phyloP scores from a whole-genome alignment of 2,113 vertebrate genomes.

The Ia io region DNA sequence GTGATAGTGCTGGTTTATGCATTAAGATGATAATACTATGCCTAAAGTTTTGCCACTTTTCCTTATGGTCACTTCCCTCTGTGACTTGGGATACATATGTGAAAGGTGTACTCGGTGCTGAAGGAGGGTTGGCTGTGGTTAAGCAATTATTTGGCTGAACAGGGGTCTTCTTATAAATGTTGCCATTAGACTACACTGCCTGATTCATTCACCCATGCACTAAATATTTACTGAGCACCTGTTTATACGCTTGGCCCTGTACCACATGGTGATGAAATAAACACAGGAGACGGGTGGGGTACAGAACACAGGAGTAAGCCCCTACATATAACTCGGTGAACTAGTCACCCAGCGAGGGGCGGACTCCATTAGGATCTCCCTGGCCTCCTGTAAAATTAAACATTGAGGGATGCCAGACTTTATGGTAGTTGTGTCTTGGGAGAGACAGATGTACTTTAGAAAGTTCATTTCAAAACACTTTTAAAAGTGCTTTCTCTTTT shows the following conservation, averaged over 20 bases:
- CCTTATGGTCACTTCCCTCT: neutral
- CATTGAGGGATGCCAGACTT: neutral
- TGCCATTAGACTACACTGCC: neutral
- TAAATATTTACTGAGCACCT: neutral
- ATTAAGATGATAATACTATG: neutral
- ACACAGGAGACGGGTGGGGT: neutral
- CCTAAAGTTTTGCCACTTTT: neutral
- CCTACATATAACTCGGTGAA: neutral
- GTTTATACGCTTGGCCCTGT: neutral
- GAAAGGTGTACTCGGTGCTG: neutral
- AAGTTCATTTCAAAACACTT: conserved; percentile 9
- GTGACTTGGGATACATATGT: neutral
- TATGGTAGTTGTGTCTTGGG: neutral
- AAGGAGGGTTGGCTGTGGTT: neutral
- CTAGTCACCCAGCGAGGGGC: neutral
- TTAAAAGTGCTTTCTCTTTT: conserved; percentile 54
- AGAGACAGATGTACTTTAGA: conserved; percentile 46
- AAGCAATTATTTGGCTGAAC: neutral
- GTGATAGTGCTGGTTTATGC: neutral
- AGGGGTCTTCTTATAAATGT: neutral
- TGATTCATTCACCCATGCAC: neutral
- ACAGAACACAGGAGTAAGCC: neutral
- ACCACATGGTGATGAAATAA: neutral
- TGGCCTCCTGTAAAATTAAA: neutral
- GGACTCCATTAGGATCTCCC: neutral